Conservation (phyloP, 2,113 vertebrate species). For the Isurus oxyrinchus region DNA sequence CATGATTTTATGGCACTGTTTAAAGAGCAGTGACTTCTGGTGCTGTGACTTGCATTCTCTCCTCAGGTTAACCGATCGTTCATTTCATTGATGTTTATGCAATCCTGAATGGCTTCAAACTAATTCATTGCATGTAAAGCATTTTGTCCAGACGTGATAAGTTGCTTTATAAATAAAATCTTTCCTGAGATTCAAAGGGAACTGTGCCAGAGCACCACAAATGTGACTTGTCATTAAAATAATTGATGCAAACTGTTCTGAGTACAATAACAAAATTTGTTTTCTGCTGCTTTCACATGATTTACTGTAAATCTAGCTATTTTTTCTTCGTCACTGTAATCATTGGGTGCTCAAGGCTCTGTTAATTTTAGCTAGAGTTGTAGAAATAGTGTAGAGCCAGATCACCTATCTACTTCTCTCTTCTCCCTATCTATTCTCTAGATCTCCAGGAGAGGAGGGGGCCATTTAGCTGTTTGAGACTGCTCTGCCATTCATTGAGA, state of each 20-base stretch:
- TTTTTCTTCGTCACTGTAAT: neutral
- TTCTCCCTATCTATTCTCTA: neutral
- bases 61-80: neutral
- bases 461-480: too few relatives aligned
- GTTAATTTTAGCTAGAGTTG: neutral
- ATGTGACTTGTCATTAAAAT: neutral
- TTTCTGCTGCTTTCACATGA: neutral
- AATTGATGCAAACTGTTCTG: neutral
- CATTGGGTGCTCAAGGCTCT: neutral
- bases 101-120: conserved; percentile 7
- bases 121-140: neutral
- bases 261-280: neutral
- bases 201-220: neutral
- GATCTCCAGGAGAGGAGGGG: too few relatives aligned
- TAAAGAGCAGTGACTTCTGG: neutral
- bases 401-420: neutral
- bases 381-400: neutral
- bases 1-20: neutral
- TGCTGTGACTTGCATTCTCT: neutral
- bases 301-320: neutral
- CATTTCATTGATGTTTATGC: neutral
- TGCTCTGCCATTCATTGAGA: too few relatives aligned
- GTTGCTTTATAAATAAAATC: neutral
- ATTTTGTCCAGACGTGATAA: neutral
- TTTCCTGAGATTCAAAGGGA: neutral